A percentile compares a stretch with the other conserved stretches of the same genome.
These are phyloP conservation scores for Mimas tiliae DNA, from an alignment of 2,888 invertebrate species.

Conservation along the genomic window DNA sequence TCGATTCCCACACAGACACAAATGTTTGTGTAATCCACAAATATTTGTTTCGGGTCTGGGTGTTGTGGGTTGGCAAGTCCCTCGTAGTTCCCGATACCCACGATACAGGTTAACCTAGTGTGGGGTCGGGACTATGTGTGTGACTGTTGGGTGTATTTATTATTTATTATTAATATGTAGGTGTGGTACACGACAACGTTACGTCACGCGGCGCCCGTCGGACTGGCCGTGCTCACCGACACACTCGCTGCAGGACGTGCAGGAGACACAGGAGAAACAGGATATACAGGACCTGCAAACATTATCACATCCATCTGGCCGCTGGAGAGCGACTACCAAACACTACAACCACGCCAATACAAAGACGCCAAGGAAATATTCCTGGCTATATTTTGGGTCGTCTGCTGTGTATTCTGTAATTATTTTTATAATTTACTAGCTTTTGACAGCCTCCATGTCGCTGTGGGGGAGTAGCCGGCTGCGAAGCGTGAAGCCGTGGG, in stretches of 20 bases:
- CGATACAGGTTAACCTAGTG: too few species aligned
- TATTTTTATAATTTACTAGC: conserved; percentile 16
- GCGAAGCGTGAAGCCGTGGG: too few species aligned
- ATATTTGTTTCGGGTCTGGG: too few species aligned
- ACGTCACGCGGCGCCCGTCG: conserved; percentile 81
- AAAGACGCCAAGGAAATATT: conserved; percentile 40
- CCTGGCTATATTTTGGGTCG: conserved; percentile 40
- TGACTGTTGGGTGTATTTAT: too few species aligned
- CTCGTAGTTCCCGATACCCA: too few species aligned
- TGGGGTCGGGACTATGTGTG: too few species aligned
- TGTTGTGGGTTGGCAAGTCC: too few species aligned
- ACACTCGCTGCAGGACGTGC: conserved; percentile 47
- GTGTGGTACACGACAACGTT: conserved; percentile 79
- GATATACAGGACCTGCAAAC: conserved; percentile 33
- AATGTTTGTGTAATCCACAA: too few species aligned
- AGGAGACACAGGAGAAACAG: conserved; percentile 26
- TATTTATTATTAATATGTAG: too few species aligned
- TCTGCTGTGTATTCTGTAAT: conserved; percentile 48
- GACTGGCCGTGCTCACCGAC: conserved; percentile 79
- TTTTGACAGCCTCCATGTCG: too few species aligned
- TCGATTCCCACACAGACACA: too few species aligned
- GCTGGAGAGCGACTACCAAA: conserved; percentile 39
- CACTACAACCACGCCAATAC: conserved; percentile 43
- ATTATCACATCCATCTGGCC: background rate
- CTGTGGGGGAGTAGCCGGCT: too few species aligned